Evolutionary conservation across 2,888 invertebrate species (phyloP).

Genomic region (Clistopyga incitator): DNA sequence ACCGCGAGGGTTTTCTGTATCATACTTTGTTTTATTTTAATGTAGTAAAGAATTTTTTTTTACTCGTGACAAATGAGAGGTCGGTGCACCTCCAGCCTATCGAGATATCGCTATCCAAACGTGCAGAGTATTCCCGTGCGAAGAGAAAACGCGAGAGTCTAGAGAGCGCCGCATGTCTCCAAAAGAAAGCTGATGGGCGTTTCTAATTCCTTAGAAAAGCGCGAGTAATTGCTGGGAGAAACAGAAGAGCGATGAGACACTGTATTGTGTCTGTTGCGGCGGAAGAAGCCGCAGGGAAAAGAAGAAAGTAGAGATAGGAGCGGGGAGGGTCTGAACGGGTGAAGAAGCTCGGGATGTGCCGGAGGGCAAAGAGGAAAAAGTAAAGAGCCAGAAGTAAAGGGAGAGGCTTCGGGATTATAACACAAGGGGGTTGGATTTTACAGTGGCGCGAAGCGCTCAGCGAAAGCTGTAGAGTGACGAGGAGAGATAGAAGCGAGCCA

Average conservation of each 20-base stretch:
- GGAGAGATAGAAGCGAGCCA: slow-evolving; percentile 55
- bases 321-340: slow-evolving; percentile 14
- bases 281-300: slow-evolving; percentile 35
- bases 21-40: background rate
- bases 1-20: background rate
- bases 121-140: background rate
- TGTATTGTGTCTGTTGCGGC: slow-evolving; percentile 60
- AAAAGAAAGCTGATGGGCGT: slow-evolving; percentile 63
- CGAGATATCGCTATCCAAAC: background rate
- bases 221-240: slow-evolving; percentile 80
- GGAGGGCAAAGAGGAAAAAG: slow-evolving; percentile 70
- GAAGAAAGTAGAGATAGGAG: slow-evolving; percentile 14
- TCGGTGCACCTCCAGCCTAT: background rate
- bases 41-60: background rate
- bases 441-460: slow-evolving; percentile 64
- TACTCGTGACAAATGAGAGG: background rate
- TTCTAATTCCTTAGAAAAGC: slow-evolving; percentile 76
- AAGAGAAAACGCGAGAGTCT: background rate
- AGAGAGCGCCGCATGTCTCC: background rate
- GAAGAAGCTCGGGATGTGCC: slow-evolving; percentile 17
- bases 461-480: slow-evolving; percentile 22
- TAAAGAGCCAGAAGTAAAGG: slow-evolving; percentile 79
- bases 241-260: slow-evolving; percentile 43
- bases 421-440: slow-evolving; percentile 53
- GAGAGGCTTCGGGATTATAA: slow-evolving; percentile 57